These are phyloP conservation scores for Epizoanthus rinbou DNA, from an alignment of 92 coral and sea anemone species.

Conservation along the genomic window DNA sequence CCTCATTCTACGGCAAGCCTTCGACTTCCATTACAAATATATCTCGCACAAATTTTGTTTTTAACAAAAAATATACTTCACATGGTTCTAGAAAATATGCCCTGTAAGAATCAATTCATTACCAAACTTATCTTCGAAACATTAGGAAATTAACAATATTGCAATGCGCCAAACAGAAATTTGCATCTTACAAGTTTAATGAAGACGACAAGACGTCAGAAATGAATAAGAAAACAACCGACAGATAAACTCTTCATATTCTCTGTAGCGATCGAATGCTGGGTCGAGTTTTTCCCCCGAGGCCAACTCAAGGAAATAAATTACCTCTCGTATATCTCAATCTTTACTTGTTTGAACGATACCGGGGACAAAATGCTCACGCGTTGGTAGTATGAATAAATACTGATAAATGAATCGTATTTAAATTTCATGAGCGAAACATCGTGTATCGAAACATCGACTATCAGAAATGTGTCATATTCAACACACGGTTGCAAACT, in stretches of 20 bases:
- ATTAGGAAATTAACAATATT: conserved; percentile 41
- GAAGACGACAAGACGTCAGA: conserved; percentile 23
- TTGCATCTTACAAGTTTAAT: conserved; percentile 30
- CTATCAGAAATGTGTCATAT: neutral
- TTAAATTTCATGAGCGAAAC: conserved; percentile 17
- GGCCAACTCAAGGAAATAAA: neutral
- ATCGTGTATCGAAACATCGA: neutral
- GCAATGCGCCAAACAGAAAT: conserved; percentile 28
- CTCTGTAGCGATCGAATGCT: neutral
- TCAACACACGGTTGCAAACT: too few relatives aligned
- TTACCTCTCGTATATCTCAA: conserved; percentile 3
- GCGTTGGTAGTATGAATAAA: neutral
- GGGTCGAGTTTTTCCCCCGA: neutral
- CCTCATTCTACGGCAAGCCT: neutral
- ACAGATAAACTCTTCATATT: neutral
- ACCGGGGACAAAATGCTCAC: neutral
- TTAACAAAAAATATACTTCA: neutral
- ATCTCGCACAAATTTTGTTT: neutral
- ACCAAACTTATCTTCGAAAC: neutral
- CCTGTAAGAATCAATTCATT: conserved; percentile 7
- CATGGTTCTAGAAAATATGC: neutral
- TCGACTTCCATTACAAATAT: neutral
- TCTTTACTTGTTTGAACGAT: conserved; percentile 7
- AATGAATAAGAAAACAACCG: conserved; percentile 7
- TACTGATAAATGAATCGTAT: conserved; percentile 12